phyloP scores from a whole-genome alignment of 2,113 vertebrate genomes.

The Peromyscus californicus region DNA sequence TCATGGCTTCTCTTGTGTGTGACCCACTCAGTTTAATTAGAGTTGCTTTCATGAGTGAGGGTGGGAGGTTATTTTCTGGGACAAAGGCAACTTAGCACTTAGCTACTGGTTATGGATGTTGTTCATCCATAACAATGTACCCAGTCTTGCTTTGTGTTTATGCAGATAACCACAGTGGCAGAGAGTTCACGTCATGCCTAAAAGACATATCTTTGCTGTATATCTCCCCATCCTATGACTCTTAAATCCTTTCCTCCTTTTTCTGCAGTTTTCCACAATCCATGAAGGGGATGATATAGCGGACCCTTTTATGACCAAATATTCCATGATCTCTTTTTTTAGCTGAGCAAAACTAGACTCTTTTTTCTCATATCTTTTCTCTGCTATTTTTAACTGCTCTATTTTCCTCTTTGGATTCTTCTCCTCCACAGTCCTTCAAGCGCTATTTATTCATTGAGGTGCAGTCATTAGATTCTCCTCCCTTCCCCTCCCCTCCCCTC shows the following conservation, averaged over 20 bases:
- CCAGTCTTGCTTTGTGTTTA: neutral
- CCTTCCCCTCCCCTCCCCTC: accelerated
- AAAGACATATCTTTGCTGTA: neutral
- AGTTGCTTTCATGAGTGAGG: neutral
- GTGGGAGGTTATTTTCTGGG: neutral
- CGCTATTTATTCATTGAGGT: neutral
- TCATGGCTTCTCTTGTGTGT: neutral
- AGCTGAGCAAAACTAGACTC: neutral
- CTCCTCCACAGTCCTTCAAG: neutral
- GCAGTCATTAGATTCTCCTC: neutral
- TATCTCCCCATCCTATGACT: neutral
- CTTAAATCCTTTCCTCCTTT: neutral
- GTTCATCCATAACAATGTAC: neutral
- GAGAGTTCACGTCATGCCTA: neutral
- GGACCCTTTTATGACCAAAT: neutral
- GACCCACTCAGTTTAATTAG: neutral
- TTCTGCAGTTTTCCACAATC: neutral
- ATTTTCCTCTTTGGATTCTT: neutral
- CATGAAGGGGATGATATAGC: no score
- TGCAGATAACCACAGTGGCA: neutral
- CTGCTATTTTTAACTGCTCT: neutral
- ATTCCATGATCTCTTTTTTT: neutral
- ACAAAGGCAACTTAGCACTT: neutral
- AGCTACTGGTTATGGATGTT: neutral
- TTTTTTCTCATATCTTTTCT: neutral